A percentile compares a stretch with the other conserved stretches of the same genome.
Conservation (phyloP, 2,797 vertebrate species). For the Hippocampus kuda region DNA sequence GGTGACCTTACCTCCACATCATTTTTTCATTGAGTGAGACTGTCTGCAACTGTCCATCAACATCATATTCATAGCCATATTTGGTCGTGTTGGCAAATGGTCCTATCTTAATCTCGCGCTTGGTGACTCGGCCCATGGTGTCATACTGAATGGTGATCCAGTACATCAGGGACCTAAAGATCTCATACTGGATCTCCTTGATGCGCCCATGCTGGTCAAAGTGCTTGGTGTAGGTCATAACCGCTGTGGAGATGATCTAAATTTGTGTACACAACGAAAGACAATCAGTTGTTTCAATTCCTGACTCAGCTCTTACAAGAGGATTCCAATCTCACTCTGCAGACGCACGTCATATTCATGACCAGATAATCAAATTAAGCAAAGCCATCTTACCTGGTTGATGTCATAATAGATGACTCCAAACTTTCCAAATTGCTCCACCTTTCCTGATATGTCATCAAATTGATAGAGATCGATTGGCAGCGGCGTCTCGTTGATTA, state of each 20-base stretch:
- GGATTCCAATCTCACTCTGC: background rate
- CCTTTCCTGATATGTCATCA: constrained; percentile 97
- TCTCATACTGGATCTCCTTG: constrained; percentile 98
- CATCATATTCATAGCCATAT: constrained; percentile 92
- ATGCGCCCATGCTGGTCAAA: constrained; percentile 94
- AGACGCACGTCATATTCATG: background rate
- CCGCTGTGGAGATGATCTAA: constrained; percentile 96
- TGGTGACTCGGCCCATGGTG: constrained; percentile 93
- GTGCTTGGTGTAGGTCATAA: constrained; percentile 99
- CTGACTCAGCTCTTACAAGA: background rate
- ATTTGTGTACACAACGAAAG: background rate
- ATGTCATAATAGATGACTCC: constrained; percentile 99
- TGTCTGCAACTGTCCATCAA: constrained; percentile 92
- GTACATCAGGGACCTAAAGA: constrained; percentile 95
- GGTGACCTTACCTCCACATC: constrained; percentile 79
- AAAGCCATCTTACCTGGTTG: constrained; percentile 63
- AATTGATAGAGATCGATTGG: constrained; percentile 98
- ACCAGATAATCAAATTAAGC: background rate
- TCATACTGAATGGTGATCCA: constrained; percentile 99
- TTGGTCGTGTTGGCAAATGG: constrained; percentile 98
- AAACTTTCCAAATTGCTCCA: constrained; percentile 98
- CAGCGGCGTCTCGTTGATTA: constrained; percentile 95
- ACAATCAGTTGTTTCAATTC: background rate
- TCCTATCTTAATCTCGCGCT: constrained; percentile 94
- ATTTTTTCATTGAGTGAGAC: constrained; percentile 98